Conservation (phyloP, 2,113 vertebrate species). For the Tauraco erythrolophus region DNA sequence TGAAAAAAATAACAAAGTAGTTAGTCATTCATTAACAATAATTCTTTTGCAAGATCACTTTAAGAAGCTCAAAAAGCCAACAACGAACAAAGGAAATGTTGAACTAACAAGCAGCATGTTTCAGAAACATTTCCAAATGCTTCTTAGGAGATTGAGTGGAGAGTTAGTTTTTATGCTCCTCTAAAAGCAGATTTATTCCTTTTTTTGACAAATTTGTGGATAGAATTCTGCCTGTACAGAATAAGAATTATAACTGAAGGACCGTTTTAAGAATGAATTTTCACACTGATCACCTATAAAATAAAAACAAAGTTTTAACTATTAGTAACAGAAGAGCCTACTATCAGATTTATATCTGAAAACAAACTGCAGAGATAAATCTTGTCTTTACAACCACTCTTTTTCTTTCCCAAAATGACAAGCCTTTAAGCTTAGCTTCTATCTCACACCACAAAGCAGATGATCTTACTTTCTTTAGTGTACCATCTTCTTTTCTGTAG, state of each 20-base stretch:
- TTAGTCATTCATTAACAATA: background rate
- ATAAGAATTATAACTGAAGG: background rate
- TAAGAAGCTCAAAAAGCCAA: background rate
- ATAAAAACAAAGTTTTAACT: background rate
- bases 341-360: background rate
- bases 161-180: background rate
- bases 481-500: background rate
- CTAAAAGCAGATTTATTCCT: background rate
- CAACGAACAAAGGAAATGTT: background rate
- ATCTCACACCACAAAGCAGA: background rate
- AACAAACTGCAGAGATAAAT: background rate
- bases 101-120: background rate
- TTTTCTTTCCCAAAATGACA: background rate
- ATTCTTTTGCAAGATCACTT: background rate
- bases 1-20: background rate
- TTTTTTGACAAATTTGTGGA: background rate
- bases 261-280: background rate
- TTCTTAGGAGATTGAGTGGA: background rate
- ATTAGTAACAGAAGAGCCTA: background rate
- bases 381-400: background rate
- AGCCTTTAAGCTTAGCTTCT: background rate
- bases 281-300: background rate
- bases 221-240: background rate
- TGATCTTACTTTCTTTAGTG: background rate
- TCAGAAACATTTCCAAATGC: background rate